phyloP scores from a whole-genome alignment of 2,113 vertebrate species.

The Nibea albiflora region DNA sequence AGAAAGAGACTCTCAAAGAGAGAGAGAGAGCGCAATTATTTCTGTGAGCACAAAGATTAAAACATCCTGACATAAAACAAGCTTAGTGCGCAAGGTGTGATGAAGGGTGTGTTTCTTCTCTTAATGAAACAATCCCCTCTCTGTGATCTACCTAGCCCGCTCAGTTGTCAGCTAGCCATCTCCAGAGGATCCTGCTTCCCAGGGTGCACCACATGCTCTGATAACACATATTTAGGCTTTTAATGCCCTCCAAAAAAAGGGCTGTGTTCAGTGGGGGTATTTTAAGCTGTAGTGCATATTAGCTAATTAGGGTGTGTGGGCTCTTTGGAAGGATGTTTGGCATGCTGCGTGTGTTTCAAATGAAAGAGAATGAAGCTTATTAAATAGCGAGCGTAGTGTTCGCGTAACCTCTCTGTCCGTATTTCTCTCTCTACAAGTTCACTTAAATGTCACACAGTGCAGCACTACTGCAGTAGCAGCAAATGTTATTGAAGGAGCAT shows the following conservation, averaged over 20 bases:
- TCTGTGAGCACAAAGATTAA: conserved; percentile 71
- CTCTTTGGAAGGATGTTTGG: conserved; percentile 72
- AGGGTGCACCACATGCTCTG: conserved; percentile 70
- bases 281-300: conserved; percentile 73
- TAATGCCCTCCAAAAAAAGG: conserved; percentile 65
- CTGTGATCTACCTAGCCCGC: conserved; percentile 65
- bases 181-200: conserved; percentile 72
- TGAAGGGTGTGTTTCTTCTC: conserved; percentile 69
- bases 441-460: conserved; percentile 57
- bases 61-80: conserved; percentile 70
- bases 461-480: background rate
- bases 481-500: conserved; percentile 17
- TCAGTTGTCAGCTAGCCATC: conserved; percentile 66
- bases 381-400: conserved; percentile 68
- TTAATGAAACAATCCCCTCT: conserved; percentile 61
- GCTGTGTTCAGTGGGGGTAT: conserved; percentile 67
- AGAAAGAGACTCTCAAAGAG: conserved; percentile 55
- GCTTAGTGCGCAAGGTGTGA: conserved; percentile 58
- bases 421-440: conserved; percentile 63
- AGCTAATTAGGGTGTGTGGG: conserved; percentile 76
- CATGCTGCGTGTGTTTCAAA: conserved; percentile 72
- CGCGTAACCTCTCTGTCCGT: conserved; percentile 72
- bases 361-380: conserved; percentile 75
- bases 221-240: conserved; percentile 76
- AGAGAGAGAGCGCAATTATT: conserved; percentile 59